Evolutionary conservation across 2,113 vertebrate genomes (phyloP), one percentile per base, ranked within the genome.

Genomic region (Chaenogobius annularis): DNA sequence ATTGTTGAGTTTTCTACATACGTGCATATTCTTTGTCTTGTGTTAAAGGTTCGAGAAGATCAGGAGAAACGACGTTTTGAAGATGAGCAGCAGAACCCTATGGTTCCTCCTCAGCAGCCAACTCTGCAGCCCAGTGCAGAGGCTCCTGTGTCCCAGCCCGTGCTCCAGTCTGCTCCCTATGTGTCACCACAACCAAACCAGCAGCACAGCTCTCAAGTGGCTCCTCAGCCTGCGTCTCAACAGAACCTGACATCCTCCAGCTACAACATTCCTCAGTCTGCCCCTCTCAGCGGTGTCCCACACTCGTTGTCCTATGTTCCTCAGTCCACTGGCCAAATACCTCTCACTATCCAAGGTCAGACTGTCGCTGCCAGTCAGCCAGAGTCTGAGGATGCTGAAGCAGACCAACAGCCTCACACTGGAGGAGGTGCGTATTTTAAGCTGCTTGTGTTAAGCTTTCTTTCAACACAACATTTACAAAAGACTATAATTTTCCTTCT

Each of bases 41-140:
- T 50, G 52, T 72, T 75, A 10, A 68, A 92, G 91, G 91, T 98
- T 47, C 91, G 96, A 72, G 95, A 98, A 80, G 95, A 97, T 15
- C 96, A 96, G 83, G 95, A 98, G 83, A 98, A 95, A 87, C 95
- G 91, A 72, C 95, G 92, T 68, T 90, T 95, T 74, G 96, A 97
- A 87, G 95, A 95, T 76, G 95, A 92, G 66, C 78, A 80, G 48
- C 87, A 82, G 70, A 65, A 47, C 66, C 88, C 71, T 31, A 59
- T 79, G 31, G 48, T 59, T 52, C 62, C 72, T 12, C 43, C 65
- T 40, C 88, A 86, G 67, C 90, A 88, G 55, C 65, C 70, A 23
- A 92, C 93, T 72, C 94, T 93, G 19, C 94, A 91, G 40, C 13
- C 85, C 0, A 62, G 65, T 44, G 20, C 69, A 10, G 91, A 92